phyloP scores from a whole-genome alignment of 2,797 vertebrate species.

The Scleropages formosus region DNA sequence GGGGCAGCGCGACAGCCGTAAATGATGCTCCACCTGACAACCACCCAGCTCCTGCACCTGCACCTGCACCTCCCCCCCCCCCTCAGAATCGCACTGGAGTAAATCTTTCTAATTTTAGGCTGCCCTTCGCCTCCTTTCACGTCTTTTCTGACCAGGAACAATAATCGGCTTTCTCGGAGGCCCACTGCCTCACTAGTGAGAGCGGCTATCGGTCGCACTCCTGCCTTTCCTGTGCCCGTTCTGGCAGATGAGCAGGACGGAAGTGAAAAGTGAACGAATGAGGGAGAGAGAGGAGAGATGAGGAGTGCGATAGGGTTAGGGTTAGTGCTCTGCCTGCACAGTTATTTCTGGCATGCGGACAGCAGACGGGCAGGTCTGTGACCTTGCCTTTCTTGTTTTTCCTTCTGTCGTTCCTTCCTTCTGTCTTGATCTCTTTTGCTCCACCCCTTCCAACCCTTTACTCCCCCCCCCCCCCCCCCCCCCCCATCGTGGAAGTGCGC shows the following conservation, averaged over 20 bases:
- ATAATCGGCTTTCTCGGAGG: constrained; percentile 61
- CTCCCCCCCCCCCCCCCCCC: neutral
- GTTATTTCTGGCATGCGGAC: constrained; percentile 35
- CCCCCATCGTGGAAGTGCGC: constrained; percentile 12
- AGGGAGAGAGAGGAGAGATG: constrained; percentile 1
- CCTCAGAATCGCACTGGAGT: constrained; percentile 52
- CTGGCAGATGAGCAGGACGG: constrained; percentile 4
- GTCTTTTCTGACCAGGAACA: constrained; percentile 57
- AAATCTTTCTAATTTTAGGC: constrained; percentile 69
- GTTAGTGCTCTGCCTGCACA: neutral
- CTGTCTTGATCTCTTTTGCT: constrained; percentile 5
- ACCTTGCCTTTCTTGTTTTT: constrained; percentile 43
- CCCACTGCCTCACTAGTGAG: constrained; percentile 42
- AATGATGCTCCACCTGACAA: constrained; percentile 48
- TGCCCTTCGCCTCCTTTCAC: constrained; percentile 54
- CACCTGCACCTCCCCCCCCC: neutral
- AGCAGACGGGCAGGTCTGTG: constrained; percentile 27
- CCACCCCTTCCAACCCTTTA: neutral
- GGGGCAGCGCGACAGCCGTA: too few species aligned
- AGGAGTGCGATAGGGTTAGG: constrained; percentile 21
- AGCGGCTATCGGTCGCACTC: constrained; percentile 39
- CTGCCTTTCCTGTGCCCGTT: neutral
- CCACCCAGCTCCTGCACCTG: neutral
- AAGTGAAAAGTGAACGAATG: constrained; percentile 18
- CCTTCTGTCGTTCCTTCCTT: constrained; percentile 28